Conservation (phyloP, 53 echinoderm and acorn worm species). For the Echinometra lucunter region DNA sequence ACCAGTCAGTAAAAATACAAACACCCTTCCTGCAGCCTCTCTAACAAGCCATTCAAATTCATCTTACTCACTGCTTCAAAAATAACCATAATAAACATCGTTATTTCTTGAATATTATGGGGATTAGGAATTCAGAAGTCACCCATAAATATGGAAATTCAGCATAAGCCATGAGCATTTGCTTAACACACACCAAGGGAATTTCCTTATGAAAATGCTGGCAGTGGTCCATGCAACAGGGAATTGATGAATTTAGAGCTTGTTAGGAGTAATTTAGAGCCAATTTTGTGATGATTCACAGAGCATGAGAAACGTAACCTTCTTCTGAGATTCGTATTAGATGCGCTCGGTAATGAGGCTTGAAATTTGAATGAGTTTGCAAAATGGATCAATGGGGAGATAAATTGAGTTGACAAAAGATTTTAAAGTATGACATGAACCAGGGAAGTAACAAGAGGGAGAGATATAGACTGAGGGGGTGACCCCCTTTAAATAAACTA, state of each 20-base stretch:
- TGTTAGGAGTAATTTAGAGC: conserved; percentile 24
- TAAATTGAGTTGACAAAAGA: conserved; percentile 8
- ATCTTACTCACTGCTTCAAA: conserved; percentile 18
- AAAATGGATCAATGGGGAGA: not conserved
- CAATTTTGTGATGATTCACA: not conserved
- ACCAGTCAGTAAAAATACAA: not conserved
- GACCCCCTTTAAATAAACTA: not conserved
- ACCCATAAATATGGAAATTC: not conserved
- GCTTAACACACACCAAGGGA: not conserved
- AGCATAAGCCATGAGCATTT: not conserved
- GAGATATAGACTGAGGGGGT: not conserved
- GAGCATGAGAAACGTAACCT: not conserved
- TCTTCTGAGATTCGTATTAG: not conserved
- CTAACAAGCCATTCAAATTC: not conserved
- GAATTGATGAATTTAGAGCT: conserved; percentile 33
- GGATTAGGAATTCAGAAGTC: not conserved
- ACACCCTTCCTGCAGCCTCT: not conserved
- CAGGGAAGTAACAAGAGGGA: not conserved
- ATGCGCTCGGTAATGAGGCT: not conserved
- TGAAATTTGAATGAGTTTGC: conserved; percentile 14
- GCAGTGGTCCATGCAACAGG: conserved; percentile 1
- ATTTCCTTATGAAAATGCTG: conserved; percentile 12
- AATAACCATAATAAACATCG: not conserved
- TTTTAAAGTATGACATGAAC: not conserved
- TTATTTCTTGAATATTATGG: not conserved